Evolutionary conservation across 2,888 invertebrate genomes (phyloP).

Genomic region (Amphiduros pacificus): DNA sequence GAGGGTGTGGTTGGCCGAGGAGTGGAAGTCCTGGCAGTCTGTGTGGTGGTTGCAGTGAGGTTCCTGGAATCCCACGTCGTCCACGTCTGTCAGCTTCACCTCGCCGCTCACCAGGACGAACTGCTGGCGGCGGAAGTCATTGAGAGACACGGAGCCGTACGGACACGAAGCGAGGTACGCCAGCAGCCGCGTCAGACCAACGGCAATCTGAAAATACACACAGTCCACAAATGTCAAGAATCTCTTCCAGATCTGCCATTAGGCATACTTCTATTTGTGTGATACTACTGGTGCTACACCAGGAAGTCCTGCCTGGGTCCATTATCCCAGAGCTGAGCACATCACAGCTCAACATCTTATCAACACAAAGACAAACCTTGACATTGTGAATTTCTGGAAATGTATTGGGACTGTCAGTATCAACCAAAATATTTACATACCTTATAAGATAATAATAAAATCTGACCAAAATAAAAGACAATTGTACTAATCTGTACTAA

Average conservation of each 20-base stretch:
- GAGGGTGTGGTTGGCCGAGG: slow-evolving; percentile 29
- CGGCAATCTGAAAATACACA: slow-evolving; percentile 39
- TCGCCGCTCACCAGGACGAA: slow-evolving; percentile 61
- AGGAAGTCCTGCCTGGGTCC: neutral
- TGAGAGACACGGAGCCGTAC: slow-evolving; percentile 60
- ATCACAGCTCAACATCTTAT: no score
- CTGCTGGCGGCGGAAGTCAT: slow-evolving; percentile 63
- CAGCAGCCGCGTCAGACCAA: slow-evolving; percentile 54
- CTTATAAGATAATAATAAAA: no score
- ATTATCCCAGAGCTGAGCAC: no score
- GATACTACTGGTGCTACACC: neutral
- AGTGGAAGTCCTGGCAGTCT: slow-evolving; percentile 41
- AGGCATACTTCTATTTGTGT: neutral
- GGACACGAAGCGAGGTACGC: slow-evolving; percentile 57
- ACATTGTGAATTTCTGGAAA: no score
- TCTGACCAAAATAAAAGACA: no score
- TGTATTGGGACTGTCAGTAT: no score
- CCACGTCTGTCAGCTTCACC: slow-evolving; percentile 62
- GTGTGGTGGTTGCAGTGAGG: slow-evolving; percentile 32
- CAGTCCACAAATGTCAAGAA: neutral
- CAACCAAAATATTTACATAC: no score
- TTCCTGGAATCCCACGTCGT: slow-evolving; percentile 60
- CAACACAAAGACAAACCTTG: no score
- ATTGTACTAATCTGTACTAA: no score
- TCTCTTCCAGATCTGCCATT: neutral